phyloP scores from a whole-genome alignment of 2,888 invertebrate genomes.

The Andrena flavipes region DNA sequence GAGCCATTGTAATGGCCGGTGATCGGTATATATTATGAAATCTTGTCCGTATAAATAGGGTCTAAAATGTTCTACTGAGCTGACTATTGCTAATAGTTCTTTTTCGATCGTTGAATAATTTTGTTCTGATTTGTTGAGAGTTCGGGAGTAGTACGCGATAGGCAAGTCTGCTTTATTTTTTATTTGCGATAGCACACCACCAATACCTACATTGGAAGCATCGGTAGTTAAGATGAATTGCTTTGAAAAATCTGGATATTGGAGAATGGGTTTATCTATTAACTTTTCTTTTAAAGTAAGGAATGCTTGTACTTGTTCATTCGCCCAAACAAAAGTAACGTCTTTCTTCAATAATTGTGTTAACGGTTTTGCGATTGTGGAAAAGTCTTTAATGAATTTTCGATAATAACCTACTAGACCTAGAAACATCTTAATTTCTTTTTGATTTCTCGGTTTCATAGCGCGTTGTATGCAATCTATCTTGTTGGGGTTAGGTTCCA shows the following conservation, averaged over 20 bases:
- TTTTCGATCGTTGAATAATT: not conserved
- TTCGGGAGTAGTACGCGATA: not conserved
- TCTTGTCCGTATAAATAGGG: not conserved
- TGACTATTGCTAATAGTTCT: conserved; percentile 1
- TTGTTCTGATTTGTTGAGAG: not conserved
- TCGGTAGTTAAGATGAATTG: conserved; percentile 22
- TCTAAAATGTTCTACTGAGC: not conserved
- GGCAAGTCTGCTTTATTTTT: not conserved
- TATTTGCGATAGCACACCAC: too few species aligned
- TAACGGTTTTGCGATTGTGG: conserved; percentile 38
- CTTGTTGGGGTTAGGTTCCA: conserved; percentile 7
- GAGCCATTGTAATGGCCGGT: conserved; percentile 57
- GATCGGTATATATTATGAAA: not conserved
- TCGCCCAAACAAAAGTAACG: conserved; percentile 14
- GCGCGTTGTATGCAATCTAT: conserved; percentile 3
- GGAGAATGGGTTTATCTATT: not conserved
- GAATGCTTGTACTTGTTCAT: conserved; percentile 19
- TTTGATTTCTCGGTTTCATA: conserved; percentile 21
- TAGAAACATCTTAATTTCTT: conserved; percentile 39
- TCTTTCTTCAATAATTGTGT: conserved; percentile 41
- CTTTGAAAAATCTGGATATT: conserved; percentile 26
- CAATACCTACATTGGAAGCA: conserved; percentile 10
- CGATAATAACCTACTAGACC: conserved; percentile 26
- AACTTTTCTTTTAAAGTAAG: conserved; percentile 15
- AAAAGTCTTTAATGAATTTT: conserved; percentile 49